Conservation (phyloP, 2,888 invertebrate genomes). For the Diogma glabrata region DNA sequence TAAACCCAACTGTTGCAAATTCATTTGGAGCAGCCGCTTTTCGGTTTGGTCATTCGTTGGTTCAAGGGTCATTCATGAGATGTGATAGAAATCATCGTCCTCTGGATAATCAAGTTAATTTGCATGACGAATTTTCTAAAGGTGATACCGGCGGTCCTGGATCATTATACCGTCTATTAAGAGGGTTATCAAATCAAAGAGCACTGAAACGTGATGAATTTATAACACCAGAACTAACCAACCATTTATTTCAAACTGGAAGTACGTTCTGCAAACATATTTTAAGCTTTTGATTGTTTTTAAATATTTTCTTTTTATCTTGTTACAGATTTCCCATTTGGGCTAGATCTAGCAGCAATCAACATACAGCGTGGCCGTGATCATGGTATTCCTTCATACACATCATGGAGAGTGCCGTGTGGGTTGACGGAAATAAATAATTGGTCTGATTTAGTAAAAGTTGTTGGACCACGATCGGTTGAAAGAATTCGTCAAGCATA, state of each 20-base stretch:
- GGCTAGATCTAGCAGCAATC: slow-evolving; percentile 78
- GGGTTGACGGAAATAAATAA: slow-evolving; percentile 51
- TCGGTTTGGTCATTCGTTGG: slow-evolving; percentile 76
- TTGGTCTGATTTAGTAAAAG: slow-evolving; percentile 59
- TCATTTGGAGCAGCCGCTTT: slow-evolving; percentile 73
- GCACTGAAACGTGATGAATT: slow-evolving; percentile 72
- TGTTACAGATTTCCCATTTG: slow-evolving; percentile 48
- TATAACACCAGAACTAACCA: slow-evolving; percentile 67
- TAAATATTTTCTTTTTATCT: not conserved
- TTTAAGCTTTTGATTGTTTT: not conserved
- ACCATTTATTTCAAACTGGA: slow-evolving; percentile 68
- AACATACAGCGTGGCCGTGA: slow-evolving; percentile 81
- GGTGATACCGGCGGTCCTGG: slow-evolving; percentile 65
- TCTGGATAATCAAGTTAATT: slow-evolving; percentile 60
- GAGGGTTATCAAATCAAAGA: slow-evolving; percentile 66
- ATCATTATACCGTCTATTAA: slow-evolving; percentile 63
- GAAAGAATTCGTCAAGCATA: slow-evolving; percentile 49
- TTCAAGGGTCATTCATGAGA: slow-evolving; percentile 64
- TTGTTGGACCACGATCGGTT: slow-evolving; percentile 52
- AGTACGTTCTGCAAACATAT: slow-evolving; percentile 25
- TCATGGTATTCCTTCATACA: slow-evolving; percentile 73
- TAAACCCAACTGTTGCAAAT: slow-evolving; percentile 66
- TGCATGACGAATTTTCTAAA: slow-evolving; percentile 66
- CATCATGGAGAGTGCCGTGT: slow-evolving; percentile 68
- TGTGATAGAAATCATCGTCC: slow-evolving; percentile 58